Conservation (phyloP, 1,140 invertebrate species). For the Drosophila elegans region DNA sequence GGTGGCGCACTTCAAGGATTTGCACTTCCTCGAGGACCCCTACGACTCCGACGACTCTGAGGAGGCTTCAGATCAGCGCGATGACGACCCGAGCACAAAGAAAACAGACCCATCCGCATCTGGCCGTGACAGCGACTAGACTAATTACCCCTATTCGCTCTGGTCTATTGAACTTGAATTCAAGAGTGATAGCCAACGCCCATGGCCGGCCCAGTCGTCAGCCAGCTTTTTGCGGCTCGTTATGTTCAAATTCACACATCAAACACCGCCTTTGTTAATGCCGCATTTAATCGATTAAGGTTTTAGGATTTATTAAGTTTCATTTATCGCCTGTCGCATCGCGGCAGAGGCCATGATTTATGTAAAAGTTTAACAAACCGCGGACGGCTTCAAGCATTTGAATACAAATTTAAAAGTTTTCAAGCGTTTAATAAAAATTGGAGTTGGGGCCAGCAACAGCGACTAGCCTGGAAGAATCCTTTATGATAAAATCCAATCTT, state of each 20-base stretch:
- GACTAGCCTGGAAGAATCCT: not conserved
- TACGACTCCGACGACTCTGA: conserved; percentile 20
- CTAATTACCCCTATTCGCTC: conserved; percentile 47
- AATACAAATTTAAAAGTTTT: no score
- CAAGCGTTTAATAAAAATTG: no score
- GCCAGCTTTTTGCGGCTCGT: conserved; percentile 66
- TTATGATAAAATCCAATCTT: conserved; percentile 65
- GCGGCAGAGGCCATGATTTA: no score
- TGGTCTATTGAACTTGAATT: conserved; percentile 74
- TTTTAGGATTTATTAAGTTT: conserved; percentile 49
- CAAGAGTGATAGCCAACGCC: conserved; percentile 29
- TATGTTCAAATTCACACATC: conserved; percentile 40
- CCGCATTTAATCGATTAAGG: conserved; percentile 57
- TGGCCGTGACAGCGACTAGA: conserved; percentile 28
- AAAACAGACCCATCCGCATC: not conserved
- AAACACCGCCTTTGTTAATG: no score
- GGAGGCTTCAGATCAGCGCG: not conserved
- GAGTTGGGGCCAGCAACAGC: no score
- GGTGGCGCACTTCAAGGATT: conserved; percentile 1
- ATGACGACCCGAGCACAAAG: not conserved
- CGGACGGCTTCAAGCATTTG: no score
- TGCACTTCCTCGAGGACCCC: conserved; percentile 19
- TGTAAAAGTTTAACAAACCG: no score
- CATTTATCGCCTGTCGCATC: conserved; percentile 12
- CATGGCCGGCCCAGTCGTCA: conserved; percentile 1